Conservation (phyloP, 2,797 vertebrate genomes). For the Silurus lanzhouensis region DNA sequence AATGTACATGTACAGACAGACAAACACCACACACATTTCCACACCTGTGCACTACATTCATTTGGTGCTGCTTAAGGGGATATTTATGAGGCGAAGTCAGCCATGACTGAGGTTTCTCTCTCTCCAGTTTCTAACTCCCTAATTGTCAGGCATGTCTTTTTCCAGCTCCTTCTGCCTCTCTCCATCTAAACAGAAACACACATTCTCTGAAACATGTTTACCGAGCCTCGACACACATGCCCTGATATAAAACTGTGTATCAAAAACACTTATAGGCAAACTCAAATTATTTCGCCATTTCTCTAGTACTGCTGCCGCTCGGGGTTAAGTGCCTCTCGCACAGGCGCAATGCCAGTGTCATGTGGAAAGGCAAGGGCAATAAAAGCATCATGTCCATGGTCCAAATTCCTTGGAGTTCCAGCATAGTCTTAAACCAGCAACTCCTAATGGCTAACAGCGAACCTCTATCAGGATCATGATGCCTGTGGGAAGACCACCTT, state of each 20-base stretch:
- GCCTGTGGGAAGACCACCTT: slow-evolving; percentile 22
- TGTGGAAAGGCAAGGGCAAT: slow-evolving; percentile 23
- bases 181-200: slow-evolving; percentile 39
- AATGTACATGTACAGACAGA: slow-evolving; percentile 25
- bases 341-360: slow-evolving; percentile 23
- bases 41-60: slow-evolving; percentile 56
- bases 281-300: slow-evolving; percentile 43
- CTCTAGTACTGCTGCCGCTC: slow-evolving; percentile 33
- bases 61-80: slow-evolving; percentile 56
- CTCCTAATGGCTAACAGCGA: slow-evolving; percentile 9
- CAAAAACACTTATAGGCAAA: slow-evolving; percentile 30
- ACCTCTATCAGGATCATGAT: slow-evolving; percentile 27
- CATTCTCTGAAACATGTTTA: slow-evolving; percentile 31
- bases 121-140: slow-evolving; percentile 51
- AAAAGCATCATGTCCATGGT: slow-evolving; percentile 31
- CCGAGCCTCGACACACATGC: not conserved
- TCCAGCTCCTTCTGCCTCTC: slow-evolving; percentile 31
- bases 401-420: slow-evolving; percentile 21
- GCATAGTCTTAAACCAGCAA: slow-evolving; percentile 10
- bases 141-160: slow-evolving; percentile 54
- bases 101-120: slow-evolving; percentile 58
- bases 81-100: slow-evolving; percentile 60
- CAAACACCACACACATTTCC: slow-evolving; percentile 40
- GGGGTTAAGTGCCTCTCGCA: slow-evolving; percentile 25
- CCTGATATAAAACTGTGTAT: slow-evolving; percentile 30